Evolutionary conservation across 2,888 invertebrate species (phyloP).

Genomic region (Limenitis arthemis): DNA sequence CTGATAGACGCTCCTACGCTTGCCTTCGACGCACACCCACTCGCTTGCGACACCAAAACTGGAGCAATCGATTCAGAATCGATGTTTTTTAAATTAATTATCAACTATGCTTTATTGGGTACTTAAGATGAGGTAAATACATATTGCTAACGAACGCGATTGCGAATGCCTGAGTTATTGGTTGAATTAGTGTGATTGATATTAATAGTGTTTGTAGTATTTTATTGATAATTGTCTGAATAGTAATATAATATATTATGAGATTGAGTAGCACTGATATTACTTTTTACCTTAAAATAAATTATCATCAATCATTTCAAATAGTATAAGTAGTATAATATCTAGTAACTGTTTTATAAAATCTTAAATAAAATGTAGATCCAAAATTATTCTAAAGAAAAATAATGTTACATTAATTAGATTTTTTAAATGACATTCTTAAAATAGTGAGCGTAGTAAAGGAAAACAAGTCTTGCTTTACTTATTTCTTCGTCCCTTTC

Average conservation of each 20-base stretch:
- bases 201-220: slow-evolving; percentile 10
- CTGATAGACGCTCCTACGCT: slow-evolving; percentile 64
- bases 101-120: slow-evolving; percentile 40
- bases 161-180: slow-evolving; percentile 16
- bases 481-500: slow-evolving; percentile 28
- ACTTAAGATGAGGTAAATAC: slow-evolving; percentile 27
- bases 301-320: neutral
- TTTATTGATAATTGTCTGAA: neutral
- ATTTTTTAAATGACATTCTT: neutral
- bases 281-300: neutral
- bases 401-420: no score
- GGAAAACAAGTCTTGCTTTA: slow-evolving; percentile 13
- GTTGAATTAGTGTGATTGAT: slow-evolving; percentile 16
- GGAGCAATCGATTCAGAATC: slow-evolving; percentile 47
- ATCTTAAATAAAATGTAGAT: no score
- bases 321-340: neutral
- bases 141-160: slow-evolving; percentile 22
- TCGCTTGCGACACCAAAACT: slow-evolving; percentile 58
- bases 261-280: no score
- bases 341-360: no score
- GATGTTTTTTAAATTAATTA: slow-evolving; percentile 49
- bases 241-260: no score
- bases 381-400: no score
- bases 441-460: slow-evolving; percentile 6
- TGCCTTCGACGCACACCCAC: slow-evolving; percentile 53